phyloP scores from a whole-genome alignment of 1,140 invertebrate species.

The Pseudoatta argentina region DNA sequence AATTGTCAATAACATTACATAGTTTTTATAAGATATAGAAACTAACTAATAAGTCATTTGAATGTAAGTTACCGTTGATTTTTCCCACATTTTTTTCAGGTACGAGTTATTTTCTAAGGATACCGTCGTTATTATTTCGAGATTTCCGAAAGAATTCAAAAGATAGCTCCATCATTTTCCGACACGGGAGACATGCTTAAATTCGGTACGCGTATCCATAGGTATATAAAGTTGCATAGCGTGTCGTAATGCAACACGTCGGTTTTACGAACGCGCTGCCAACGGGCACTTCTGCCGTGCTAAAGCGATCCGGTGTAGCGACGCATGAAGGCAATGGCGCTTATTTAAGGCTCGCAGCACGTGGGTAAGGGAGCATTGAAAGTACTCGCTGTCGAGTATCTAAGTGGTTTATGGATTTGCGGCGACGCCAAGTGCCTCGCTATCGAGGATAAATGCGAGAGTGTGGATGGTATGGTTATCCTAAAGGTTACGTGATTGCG shows the following conservation, averaged over 20 bases:
- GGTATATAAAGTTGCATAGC: conserved; percentile 40
- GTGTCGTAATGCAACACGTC: conserved; percentile 19
- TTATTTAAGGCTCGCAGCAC: conserved; percentile 53
- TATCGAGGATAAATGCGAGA: conserved; percentile 41
- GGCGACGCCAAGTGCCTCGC: conserved; percentile 36
- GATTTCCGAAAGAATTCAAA: not conserved
- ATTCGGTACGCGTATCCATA: conserved; percentile 2
- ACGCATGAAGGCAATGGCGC: conserved; percentile 26
- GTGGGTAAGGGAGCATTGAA: conserved; percentile 56
- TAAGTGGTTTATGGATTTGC: conserved; percentile 57
- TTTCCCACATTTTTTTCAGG: not conserved
- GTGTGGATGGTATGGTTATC: conserved; percentile 38
- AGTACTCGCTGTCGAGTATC: conserved; percentile 53
- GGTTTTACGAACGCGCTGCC: conserved; percentile 30
- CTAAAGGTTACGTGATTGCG: conserved; percentile 53
- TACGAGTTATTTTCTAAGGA: not conserved
- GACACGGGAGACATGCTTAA: conserved; percentile 9
- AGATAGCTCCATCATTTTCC: not conserved
- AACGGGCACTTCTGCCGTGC: conserved; percentile 29
- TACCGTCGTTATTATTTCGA: not conserved
- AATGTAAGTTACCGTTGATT: not conserved
- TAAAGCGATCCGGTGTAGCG: conserved; percentile 23
- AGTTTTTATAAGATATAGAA: not conserved
- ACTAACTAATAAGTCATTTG: not conserved
- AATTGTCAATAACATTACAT: not conserved